A percentile compares a stretch with the other conserved stretches of the same genome.
These are phyloP conservation scores for Denticeps clupeoides DNA, from an alignment of 2,797 vertebrate species.

Conservation along the genomic window DNA sequence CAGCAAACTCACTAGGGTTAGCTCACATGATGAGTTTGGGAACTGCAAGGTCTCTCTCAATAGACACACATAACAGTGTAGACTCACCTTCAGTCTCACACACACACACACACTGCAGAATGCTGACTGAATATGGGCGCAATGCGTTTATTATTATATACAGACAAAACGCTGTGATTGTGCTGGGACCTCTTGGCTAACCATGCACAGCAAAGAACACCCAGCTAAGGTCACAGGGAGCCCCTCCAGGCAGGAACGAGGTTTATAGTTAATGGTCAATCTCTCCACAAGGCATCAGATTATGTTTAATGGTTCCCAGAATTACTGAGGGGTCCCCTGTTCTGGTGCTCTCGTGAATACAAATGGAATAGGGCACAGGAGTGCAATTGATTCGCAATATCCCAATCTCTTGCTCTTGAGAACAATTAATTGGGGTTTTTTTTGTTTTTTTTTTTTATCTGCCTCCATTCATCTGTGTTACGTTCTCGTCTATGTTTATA, in stretches of 20 bases:
- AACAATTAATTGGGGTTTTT: too few relatives aligned
- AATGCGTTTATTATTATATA: too few relatives aligned
- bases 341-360: slow-evolving; percentile 35
- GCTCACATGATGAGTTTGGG: slow-evolving; percentile 22
- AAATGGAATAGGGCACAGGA: slow-evolving; percentile 26
- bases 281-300: slow-evolving; percentile 42
- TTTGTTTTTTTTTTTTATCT: slow-evolving; percentile 12
- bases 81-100: slow-evolving; percentile 4
- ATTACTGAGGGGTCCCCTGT: slow-evolving; percentile 22
- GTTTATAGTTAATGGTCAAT: slow-evolving; percentile 7
- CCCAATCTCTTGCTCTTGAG: slow-evolving; percentile 1
- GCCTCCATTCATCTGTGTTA: neutral
- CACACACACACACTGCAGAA: slow-evolving; percentile 4
- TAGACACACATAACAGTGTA: neutral
- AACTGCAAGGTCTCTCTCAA: slow-evolving; percentile 21
- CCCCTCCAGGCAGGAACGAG: neutral
- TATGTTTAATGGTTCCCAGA: slow-evolving; percentile 30
- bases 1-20: slow-evolving; percentile 19
- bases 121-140: too few relatives aligned
- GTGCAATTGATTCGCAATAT: slow-evolving; percentile 25
- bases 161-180: too few relatives aligned
- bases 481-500: neutral
- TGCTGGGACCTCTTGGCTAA: too few relatives aligned
- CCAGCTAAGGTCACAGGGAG: neutral
- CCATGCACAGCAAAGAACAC: neutral